Conservation (phyloP, 2,797 vertebrate species). For the Microctenopoma steveboyesi region DNA sequence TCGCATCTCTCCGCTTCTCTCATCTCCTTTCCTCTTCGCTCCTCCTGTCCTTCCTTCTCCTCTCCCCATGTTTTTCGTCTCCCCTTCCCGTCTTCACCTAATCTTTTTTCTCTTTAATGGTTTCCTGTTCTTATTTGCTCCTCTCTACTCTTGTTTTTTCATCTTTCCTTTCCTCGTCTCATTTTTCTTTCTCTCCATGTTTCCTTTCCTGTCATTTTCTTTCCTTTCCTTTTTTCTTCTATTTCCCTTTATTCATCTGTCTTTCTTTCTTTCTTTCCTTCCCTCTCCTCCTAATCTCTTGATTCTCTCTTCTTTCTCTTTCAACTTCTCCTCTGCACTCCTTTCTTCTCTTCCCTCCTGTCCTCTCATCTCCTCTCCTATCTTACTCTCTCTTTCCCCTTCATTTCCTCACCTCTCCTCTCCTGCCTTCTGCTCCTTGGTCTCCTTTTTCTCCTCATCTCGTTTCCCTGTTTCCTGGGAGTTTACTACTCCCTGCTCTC, state of each 20-base stretch:
- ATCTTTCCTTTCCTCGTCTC: not conserved
- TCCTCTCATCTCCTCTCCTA: not conserved
- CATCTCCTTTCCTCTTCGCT: not conserved
- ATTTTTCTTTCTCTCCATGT: not conserved
- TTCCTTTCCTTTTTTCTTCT: not conserved
- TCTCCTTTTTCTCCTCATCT: not conserved
- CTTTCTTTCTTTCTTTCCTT: not conserved
- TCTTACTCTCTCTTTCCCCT: not conserved
- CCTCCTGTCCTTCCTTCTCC: not conserved
- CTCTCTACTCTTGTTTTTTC: no score
- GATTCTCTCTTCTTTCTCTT: not conserved
- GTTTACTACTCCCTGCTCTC: not conserved
- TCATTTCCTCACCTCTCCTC: no score
- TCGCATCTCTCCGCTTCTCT: not conserved
- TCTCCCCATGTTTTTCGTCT: not conserved
- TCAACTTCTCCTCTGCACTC: not conserved
- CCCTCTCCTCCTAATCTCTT: not conserved
- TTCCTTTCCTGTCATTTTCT: not conserved
- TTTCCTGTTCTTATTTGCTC: rapidly evolving
- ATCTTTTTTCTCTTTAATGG: not conserved
- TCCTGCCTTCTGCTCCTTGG: not conserved
- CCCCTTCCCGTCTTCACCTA: not conserved
- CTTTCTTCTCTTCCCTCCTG: not conserved
- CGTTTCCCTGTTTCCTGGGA: not conserved
- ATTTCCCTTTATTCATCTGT: not conserved